Evolutionary conservation across 2,113 vertebrate species (phyloP).

Genomic region (Semnornis frantzii): DNA sequence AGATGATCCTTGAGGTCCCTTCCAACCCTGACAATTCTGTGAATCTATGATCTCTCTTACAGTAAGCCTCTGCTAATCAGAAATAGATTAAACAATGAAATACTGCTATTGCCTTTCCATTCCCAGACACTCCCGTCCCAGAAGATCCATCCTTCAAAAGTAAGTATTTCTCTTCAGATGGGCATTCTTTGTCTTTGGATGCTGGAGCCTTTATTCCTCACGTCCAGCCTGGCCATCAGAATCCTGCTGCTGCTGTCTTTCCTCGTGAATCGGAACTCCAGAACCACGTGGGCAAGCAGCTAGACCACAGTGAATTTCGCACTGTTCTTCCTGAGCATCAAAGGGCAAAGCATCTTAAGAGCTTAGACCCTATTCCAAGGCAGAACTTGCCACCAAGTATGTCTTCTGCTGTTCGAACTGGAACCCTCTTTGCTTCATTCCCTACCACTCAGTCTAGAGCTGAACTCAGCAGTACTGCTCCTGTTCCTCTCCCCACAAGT

Average conservation of each 20-base stretch:
- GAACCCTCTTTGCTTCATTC: background rate
- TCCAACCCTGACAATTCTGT: no score
- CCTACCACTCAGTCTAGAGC: fast-evolving
- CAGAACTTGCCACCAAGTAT: background rate
- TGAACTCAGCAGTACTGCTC: background rate
- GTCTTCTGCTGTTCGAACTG: fast-evolving
- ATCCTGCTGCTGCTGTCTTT: background rate
- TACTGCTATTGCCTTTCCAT: background rate
- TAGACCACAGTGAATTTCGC: background rate
- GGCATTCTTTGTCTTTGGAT: background rate
- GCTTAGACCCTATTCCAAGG: background rate
- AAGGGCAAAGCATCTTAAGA: background rate
- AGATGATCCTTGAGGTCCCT: no score
- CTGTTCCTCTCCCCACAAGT: background rate
- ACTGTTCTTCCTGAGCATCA: background rate
- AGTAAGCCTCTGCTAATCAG: background rate
- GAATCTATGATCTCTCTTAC: background rate
- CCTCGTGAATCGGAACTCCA: background rate
- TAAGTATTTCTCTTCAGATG: background rate
- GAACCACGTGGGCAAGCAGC: background rate
- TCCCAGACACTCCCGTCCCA: conserved; percentile 30
- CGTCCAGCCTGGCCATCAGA: background rate
- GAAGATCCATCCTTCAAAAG: background rate
- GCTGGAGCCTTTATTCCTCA: background rate
- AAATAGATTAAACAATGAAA: background rate